Evolutionary conservation across 2,113 vertebrate genomes (phyloP).

Genomic region (Hippocampus barbouri): DNA sequence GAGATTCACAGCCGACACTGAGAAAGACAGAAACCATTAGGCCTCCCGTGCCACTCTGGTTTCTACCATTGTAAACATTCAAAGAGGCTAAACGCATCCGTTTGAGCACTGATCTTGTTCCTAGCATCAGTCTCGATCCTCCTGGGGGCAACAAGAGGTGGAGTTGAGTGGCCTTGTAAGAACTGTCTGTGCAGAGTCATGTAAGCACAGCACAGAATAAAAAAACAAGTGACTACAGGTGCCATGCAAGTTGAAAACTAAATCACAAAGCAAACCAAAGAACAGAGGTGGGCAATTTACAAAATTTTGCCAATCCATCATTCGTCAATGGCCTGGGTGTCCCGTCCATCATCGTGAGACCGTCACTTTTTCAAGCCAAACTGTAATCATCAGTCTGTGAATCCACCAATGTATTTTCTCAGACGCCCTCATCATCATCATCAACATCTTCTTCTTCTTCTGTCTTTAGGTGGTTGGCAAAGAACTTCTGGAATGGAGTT

Average conservation of each 20-base stretch:
- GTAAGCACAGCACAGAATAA: constrained; percentile 35
- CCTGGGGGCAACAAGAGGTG: constrained; percentile 1
- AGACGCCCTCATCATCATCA: too few relatives aligned
- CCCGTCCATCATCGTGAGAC: too few relatives aligned
- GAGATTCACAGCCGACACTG: constrained; percentile 55
- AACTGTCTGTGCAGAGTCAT: constrained; percentile 29
- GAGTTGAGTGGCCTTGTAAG: constrained; percentile 17
- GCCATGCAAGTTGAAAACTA: constrained; percentile 6
- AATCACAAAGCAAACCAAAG: background rate
- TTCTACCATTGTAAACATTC: constrained; percentile 47
- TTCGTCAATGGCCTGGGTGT: too few relatives aligned
- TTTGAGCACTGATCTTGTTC: constrained; percentile 22
- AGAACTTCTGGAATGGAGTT: too few relatives aligned
- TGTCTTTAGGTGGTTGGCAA: too few relatives aligned
- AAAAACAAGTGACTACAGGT: constrained; percentile 24
- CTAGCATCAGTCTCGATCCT: constrained; percentile 25
- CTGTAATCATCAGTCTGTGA: too few relatives aligned
- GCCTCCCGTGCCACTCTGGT: constrained; percentile 46
- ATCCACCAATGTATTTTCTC: too few relatives aligned
- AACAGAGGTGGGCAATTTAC: too few relatives aligned
- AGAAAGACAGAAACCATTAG: constrained; percentile 63
- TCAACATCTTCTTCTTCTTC: too few relatives aligned
- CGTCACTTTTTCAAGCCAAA: too few relatives aligned
- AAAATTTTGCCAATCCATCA: too few relatives aligned
- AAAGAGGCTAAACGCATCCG: constrained; percentile 62